phyloP scores from a whole-genome alignment of 2,888 invertebrate genomes.

The Drosophila hawaiiensis region DNA sequence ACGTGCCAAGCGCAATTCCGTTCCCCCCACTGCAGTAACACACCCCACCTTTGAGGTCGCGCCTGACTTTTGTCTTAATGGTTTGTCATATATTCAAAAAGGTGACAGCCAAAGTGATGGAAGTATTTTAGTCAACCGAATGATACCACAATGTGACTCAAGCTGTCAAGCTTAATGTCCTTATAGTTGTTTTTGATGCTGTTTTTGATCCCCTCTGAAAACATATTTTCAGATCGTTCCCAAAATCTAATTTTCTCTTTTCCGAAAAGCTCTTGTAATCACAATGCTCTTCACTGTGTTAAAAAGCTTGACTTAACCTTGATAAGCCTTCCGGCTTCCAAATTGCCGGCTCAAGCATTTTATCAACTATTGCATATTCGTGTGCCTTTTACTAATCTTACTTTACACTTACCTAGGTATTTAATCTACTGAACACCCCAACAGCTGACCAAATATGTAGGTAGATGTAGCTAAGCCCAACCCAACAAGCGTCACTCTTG shows the following conservation, averaged over 20 bases:
- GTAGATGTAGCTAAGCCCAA: conserved; percentile 24
- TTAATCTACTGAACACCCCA: conserved; percentile 30
- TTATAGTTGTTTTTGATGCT: neutral
- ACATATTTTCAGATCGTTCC: neutral
- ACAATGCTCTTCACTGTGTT: neutral
- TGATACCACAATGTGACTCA: neutral
- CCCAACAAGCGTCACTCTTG: conserved; percentile 60
- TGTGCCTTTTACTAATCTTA: conserved; percentile 38
- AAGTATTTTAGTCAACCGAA: conserved; percentile 25
- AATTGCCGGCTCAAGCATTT: neutral
- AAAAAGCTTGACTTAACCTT: conserved; percentile 18
- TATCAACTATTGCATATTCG: conserved; percentile 25
- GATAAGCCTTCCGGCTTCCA: conserved; percentile 31
- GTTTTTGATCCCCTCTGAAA: neutral
- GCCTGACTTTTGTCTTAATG: conserved; percentile 69
- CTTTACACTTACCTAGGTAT: conserved; percentile 22
- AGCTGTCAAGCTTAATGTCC: neutral
- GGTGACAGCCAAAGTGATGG: conserved; percentile 43
- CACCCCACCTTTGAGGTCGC: conserved; percentile 24
- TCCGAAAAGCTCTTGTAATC: no score
- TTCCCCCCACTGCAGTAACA: conserved; percentile 3
- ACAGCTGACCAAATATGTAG: conserved; percentile 69
- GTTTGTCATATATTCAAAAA: conserved; percentile 54
- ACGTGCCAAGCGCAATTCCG: conserved; percentile 49
- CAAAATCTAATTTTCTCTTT: neutral